phyloP scores from a whole-genome alignment of 1,140 invertebrate genomes.

The Caenorhabditis elegans region WBcel235 BX284602.5:5829501-5830000 shows the following conservation, averaged over 20 bases:
- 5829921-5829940: neutral
- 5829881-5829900: neutral
- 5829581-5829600: conserved; percentile 1
- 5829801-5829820: conserved; percentile 7
- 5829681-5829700: conserved; percentile 9
- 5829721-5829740: neutral
- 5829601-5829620: neutral
- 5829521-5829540: no score
- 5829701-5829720: neutral
- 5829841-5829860: neutral
- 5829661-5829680: neutral
- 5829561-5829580: neutral
- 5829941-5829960: neutral
- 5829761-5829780: conserved; percentile 22
- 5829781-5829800: neutral
- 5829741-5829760: no score
- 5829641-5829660: neutral
- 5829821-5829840: conserved; percentile 16
- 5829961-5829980: neutral
- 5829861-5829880: neutral
- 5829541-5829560: conserved; percentile 18
- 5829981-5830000: conserved; percentile 11
- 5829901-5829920: neutral
- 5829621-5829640: conserved; percentile 7
- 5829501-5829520: neutral